Evolutionary conservation across 2,113 vertebrate genomes (phyloP), one percentile per base, ranked within the genome.

Genomic region (Paramormyrops kingsleyae): DNA sequence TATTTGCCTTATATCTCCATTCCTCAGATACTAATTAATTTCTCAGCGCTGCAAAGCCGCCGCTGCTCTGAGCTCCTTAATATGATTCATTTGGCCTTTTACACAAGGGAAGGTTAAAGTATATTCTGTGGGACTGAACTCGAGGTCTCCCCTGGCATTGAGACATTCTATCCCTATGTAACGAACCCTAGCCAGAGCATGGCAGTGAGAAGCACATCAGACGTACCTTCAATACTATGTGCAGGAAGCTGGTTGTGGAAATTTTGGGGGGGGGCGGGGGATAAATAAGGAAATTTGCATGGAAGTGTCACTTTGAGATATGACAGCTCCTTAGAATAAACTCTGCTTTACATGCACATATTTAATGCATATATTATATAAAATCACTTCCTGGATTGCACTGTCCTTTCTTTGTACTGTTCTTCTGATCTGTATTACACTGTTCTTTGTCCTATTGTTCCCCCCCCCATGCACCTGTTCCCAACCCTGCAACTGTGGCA

Each of bases 1-100:
- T 97, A 96, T 96, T 97, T 97, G 96, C 96, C 96, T 93, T 96
- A 93, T 93, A 96, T 97, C 94, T 96, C 94, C 91, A 96, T 93
- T 95, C 92, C 94, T 93, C 95, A 92, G 94, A 94, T 96, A 97
- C 96, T 97, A 97, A 97, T 97, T 96, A 95, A 96, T 95, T 94
- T 95, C 93, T 94, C 92, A 94, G n/a, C 3, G 10, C 91, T 94
- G 92, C 95, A 95, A 94, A 92, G 92, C 92, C 92, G 88, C 35
- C 90, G 31, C 62, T 91, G 91, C 92, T 91, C 93, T 90, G 89
- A 93, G 95, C 27, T 94, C 93, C 89, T 95, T 96, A 95, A 94
- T n/a, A 90, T 94, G 94, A 96, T 95, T 95, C 93, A 95, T 96
- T 92, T 94, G 92, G 91, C 90, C 93, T 90, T 91, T 94, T 91